Evolutionary conservation across 2,113 vertebrate species (phyloP).

Genomic region (Dicaeum eximium): DNA sequence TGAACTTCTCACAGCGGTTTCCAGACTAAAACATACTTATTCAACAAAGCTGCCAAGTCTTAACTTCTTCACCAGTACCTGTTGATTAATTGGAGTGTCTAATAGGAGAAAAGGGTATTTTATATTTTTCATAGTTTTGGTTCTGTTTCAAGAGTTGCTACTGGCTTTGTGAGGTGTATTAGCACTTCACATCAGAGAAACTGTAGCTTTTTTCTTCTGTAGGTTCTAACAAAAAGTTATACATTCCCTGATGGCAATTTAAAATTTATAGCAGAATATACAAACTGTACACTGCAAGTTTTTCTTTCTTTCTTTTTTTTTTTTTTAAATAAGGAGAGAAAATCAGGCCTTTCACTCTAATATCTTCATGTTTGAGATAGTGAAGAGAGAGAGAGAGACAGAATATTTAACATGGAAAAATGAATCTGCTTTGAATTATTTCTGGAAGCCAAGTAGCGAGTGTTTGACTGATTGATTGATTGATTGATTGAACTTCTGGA

Average conservation of each 20-base stretch:
- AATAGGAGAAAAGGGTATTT: neutral
- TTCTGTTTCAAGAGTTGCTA: neutral
- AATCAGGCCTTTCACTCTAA: neutral
- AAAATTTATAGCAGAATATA: neutral
- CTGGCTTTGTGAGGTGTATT: neutral
- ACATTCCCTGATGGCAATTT: neutral
- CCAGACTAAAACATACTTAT: neutral
- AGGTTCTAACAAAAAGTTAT: neutral
- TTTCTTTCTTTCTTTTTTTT: neutral
- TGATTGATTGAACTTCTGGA: neutral
- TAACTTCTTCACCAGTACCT: neutral
- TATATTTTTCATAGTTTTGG: neutral
- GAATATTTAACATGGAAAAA: neutral
- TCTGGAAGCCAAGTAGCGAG: neutral
- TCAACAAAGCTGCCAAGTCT: neutral
- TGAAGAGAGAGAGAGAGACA: neutral
- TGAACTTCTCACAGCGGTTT: neutral
- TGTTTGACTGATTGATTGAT: neutral
- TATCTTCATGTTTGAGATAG: neutral
- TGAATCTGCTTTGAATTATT: neutral
- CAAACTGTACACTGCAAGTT: neutral
- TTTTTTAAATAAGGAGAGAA: neutral
- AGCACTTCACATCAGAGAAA: neutral
- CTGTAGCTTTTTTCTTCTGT: neutral
- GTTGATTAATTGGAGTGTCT: neutral